Percentiles rank a stretch among this genome's conserved stretches.
phyloP scores from a whole-genome alignment of 1,140 invertebrate genomes.

The Hycleus phaleratus region DNA sequence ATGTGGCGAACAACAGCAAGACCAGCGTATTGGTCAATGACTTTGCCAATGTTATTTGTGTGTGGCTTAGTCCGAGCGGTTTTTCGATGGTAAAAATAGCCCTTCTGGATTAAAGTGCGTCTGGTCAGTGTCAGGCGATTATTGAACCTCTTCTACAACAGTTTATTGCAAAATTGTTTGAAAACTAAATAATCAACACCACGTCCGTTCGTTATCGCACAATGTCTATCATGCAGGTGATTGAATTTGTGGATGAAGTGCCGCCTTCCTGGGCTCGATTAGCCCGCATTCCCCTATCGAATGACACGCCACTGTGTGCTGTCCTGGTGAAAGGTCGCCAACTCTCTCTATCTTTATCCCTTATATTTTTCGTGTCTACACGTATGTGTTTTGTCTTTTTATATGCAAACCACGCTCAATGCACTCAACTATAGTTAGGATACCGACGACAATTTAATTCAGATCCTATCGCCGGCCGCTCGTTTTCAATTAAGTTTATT shows the following conservation, averaged over 20 bases:
- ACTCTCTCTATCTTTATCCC: not conserved
- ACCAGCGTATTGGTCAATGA: conserved; percentile 10
- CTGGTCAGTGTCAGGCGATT: conserved; percentile 15
- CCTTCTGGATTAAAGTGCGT: not conserved
- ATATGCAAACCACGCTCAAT: conserved; percentile 26
- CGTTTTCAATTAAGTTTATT: conserved; percentile 31
- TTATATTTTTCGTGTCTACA: no score
- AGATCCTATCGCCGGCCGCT: conserved; percentile 27
- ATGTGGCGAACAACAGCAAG: no score
- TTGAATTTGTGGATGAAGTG: conserved; percentile 6
- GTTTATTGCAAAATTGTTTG: no score
- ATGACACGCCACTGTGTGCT: conserved; percentile 11
- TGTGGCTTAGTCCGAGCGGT: no score
- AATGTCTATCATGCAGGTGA: conserved; percentile 15
- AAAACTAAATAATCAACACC: not conserved
- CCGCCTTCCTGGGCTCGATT: conserved; percentile 7
- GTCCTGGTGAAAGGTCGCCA: conserved; percentile 20
- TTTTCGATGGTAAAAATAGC: conserved; percentile 7
- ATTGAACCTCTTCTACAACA: conserved; percentile 13
- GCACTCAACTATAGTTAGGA: conserved; percentile 6
- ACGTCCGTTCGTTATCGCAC: conserved; percentile 1
- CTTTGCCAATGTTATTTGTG: conserved; percentile 1
- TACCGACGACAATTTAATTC: conserved; percentile 28
- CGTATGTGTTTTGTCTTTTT: conserved; percentile 17
- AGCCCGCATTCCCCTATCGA: conserved; percentile 23